Conservation (phyloP, 2,113 vertebrate species). For the Hirundichthys speculiger region DNA sequence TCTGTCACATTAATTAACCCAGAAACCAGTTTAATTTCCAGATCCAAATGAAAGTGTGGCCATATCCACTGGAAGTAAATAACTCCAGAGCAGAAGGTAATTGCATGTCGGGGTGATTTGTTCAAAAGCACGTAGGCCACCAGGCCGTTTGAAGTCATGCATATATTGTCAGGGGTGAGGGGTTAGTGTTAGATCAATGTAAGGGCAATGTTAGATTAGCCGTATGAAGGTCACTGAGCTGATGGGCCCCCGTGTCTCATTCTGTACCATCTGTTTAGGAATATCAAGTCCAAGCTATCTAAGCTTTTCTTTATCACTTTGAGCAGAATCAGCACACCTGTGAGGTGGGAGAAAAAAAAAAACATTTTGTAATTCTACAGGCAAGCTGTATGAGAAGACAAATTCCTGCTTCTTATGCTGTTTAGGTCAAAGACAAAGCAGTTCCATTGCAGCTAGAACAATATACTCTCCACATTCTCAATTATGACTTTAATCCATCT, state of each 20-base stretch:
- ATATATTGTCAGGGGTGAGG: conserved; percentile 59
- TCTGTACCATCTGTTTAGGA: conserved; percentile 70
- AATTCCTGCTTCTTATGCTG: conserved; percentile 56
- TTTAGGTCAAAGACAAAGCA: conserved; percentile 67
- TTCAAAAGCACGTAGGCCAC: conserved; percentile 55
- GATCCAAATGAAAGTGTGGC: conserved; percentile 60
- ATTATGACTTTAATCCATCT: conserved; percentile 75
- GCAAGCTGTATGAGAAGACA: conserved; percentile 44
- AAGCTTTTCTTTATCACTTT: conserved; percentile 34
- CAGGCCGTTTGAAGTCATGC: conserved; percentile 60
- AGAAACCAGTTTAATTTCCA: conserved; percentile 72
- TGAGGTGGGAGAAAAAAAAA: conserved; percentile 12
- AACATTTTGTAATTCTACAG: conserved; percentile 59
- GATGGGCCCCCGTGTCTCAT: conserved; percentile 42
- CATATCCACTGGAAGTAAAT: conserved; percentile 62
- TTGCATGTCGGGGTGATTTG: conserved; percentile 78
- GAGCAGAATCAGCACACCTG: conserved; percentile 24
- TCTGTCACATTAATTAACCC: conserved; percentile 80
- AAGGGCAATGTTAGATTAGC: conserved; percentile 69
- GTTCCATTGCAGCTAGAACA: conserved; percentile 56
- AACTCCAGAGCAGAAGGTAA: conserved; percentile 67
- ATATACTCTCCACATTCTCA: conserved; percentile 65
- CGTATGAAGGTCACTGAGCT: conserved; percentile 68
- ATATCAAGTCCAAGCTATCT: conserved; percentile 61
- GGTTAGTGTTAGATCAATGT: conserved; percentile 75